Evolutionary conservation across 2,797 vertebrate species (phyloP).

Genomic region (Peromyscus nudipes): DNA sequence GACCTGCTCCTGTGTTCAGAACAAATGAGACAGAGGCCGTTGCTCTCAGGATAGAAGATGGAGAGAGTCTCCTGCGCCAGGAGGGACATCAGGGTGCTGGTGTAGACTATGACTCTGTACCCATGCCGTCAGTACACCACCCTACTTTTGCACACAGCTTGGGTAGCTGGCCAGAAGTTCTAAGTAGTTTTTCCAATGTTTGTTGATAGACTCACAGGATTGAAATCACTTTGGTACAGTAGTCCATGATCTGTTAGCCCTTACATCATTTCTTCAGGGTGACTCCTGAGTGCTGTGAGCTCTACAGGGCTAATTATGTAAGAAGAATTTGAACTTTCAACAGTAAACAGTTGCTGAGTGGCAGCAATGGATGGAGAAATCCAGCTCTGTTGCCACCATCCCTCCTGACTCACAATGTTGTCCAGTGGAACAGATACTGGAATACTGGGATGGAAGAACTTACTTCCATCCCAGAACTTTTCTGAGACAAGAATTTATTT

Average conservation of each 20-base stretch:
- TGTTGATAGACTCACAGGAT: background rate
- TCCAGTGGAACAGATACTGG: background rate
- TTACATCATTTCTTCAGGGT: slow-evolving; percentile 49
- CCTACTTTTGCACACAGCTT: background rate
- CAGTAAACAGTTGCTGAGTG: slow-evolving; percentile 21
- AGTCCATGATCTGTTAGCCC: background rate
- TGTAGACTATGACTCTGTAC: too few species aligned
- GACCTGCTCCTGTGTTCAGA: background rate
- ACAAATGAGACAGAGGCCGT: background rate
- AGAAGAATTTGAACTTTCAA: slow-evolving; percentile 52
- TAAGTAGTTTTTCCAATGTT: background rate
- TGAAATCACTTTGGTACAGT: background rate
- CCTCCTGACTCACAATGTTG: background rate
- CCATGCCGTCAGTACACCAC: background rate
- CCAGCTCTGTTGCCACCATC: background rate
- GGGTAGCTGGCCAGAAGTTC: background rate
- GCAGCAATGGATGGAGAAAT: background rate
- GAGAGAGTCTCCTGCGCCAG: background rate
- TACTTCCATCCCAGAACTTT: background rate
- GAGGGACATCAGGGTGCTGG: background rate
- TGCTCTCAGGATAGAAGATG: background rate
- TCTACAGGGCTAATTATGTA: slow-evolving; percentile 9
- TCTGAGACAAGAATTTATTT: slow-evolving; percentile 8
- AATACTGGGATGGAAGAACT: background rate
- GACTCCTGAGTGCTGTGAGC: background rate